Evolutionary conservation across 2,888 invertebrate genomes (phyloP).

Genomic region (Junonia oenone): DNA sequence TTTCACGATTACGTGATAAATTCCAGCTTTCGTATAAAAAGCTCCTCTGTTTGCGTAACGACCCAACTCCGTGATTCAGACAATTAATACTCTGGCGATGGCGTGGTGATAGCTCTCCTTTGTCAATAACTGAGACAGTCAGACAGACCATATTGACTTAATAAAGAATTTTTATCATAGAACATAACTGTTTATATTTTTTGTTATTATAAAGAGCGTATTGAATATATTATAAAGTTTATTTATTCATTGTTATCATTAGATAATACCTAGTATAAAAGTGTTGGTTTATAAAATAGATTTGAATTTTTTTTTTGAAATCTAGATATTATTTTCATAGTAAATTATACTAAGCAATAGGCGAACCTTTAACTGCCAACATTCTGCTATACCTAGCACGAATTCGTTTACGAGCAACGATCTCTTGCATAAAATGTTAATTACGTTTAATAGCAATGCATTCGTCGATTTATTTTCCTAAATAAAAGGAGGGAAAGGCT

Average conservation of each 20-base stretch:
- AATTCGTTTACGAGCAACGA: slow-evolving; percentile 22
- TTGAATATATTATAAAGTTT: too few species aligned
- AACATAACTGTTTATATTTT: too few species aligned
- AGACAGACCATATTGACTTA: too few species aligned
- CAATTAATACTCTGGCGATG: slow-evolving; percentile 37
- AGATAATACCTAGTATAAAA: too few species aligned
- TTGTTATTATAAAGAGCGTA: too few species aligned
- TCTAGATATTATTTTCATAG: too few species aligned
- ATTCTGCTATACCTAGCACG: not conserved
- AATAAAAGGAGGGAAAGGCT: slow-evolving; percentile 47
- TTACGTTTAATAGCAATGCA: slow-evolving; percentile 31
- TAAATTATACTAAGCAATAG: too few species aligned
- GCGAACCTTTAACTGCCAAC: not conserved
- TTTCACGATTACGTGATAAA: slow-evolving; percentile 74
- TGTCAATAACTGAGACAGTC: slow-evolving; percentile 11
- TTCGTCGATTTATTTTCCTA: slow-evolving; percentile 28
- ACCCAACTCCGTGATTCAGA: slow-evolving; percentile 44
- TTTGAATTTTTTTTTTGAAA: too few species aligned
- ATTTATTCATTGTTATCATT: too few species aligned
- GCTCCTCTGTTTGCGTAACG: slow-evolving; percentile 41
- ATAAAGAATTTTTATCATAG: too few species aligned
- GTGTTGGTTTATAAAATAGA: too few species aligned
- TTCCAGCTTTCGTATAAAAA: slow-evolving; percentile 58
- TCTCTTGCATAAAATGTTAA: slow-evolving; percentile 21
- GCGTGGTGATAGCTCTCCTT: not conserved